Evolutionary conservation across 2,888 invertebrate genomes (phyloP), one percentile per base, ranked within the genome.

Genomic region (Rhamnusium bicolor): DNA sequence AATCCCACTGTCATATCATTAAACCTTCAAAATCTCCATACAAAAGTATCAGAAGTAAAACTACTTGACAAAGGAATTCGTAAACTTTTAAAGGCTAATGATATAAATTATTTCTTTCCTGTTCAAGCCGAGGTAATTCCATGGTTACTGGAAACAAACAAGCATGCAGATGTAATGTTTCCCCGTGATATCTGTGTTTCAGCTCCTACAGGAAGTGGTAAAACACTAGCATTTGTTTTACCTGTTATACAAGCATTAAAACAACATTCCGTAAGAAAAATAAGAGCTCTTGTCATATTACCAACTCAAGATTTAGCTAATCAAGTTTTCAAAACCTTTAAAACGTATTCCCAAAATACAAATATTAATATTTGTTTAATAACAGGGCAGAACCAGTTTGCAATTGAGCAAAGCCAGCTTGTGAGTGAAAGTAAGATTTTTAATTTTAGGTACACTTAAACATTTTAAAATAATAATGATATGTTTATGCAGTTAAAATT

Each of bases 181-280:
- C 95, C 96, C 0, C 91, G 94, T 79, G 99, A 99, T 87, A 90
- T 98, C 65, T 99, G 99, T 89, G 96, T 99, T 27, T 98, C 97
- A 51, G 98, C 98, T 16, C 98, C 99, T 0, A 99, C 99, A 1
- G 98, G 98, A 16, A 98, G 98, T 90, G 99, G 99, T 18, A 99
- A 99, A 90, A 99, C 99, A 0, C 88, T 99, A 71, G 94, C 98
- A 2, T 99, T 96, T 91, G 96, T 96, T 60, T 88, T 99, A 75
- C 99, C 99, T 6, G 93, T 98, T 58, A 89, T 98, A 46, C 95
- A 97, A 89, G 91, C 93, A 61, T 75, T 87, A 62, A 84, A 83
- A 73, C 78, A 76, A 63, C 73, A 83, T 62, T 76, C 75, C 29
- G 73, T 84, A 4, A 87, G 84, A 69, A 91, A 92, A 84, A 90